Base-by-base conservation (phyloP, 2,888 invertebrate genomes). In the Anoncus sp. region DNA sequence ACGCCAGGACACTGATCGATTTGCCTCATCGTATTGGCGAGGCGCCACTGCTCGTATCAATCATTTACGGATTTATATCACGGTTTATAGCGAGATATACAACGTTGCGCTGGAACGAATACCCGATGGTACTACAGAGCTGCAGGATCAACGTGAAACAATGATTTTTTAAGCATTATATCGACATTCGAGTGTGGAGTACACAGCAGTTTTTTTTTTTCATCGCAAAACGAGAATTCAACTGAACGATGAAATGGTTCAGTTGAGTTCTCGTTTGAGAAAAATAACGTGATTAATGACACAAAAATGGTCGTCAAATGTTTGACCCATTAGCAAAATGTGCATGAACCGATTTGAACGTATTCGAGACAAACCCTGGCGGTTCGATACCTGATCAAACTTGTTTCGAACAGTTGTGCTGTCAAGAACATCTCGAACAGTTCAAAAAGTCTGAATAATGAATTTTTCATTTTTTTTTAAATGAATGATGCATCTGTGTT, bases 1-100 rank as follows among this genome's bases (percentile, higher is more conserved):
- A 59, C 22, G 49, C 57, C 14, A 38, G 69, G 55, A 62, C 69
- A 47, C 62, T 70, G 55, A 75, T 75, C 49, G 69, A 69, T 69
- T 40, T 27, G 27, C 18, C 40, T 16, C 47, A 62, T 62, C 55
- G 38, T 40, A 20, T 35, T 16, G 35, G 22, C 18, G 31, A 24
- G 22, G 22, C 24, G 38, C n/a, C n/a, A n/a, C 27, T 40, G 20
- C 55, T 18, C 35, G 45, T 47, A 74, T 75, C 69, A 69, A 74
- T 74, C 67, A 67, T 74, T 40, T 38, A n/a, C 27, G 9, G 45
- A 69, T 55, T 53, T 63, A 43, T 69, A 3, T 3, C 40, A 20
- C 27, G 22, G 35, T 45, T 63, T 22, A 49, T 47, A 24, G n/a
- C 40, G 27, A n/a, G n/a, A n/a, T n/a, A 53, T 51, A 40, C 27